Evolutionary conservation across 2,113 vertebrate species (phyloP).

Genomic region (Anhinga rufa): DNA sequence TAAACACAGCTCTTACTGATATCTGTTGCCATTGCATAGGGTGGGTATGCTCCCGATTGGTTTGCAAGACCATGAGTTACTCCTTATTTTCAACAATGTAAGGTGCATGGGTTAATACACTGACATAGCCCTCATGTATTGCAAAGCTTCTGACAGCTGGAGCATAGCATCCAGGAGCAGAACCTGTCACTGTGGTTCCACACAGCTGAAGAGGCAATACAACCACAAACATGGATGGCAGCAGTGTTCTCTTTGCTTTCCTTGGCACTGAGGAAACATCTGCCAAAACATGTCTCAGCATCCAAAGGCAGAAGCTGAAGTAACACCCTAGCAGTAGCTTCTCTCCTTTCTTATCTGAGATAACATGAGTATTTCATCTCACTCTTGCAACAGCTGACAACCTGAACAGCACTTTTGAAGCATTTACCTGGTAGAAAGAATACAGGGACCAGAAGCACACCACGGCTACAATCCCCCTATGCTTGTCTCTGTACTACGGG

Average conservation of each 20-base stretch:
- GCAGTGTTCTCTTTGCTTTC: neutral
- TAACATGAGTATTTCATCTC: neutral
- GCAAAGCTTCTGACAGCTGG: neutral
- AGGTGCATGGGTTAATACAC: rapidly evolving
- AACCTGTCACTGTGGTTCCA: neutral
- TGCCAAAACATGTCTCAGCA: neutral
- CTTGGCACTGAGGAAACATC: neutral
- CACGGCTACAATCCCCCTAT: neutral
- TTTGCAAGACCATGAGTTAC: neutral
- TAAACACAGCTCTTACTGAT: neutral
- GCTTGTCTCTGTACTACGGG: rapidly evolving
- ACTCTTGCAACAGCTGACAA: neutral
- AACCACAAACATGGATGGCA: neutral
- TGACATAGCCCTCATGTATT: rapidly evolving
- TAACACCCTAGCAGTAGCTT: neutral
- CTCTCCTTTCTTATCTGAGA: neutral
- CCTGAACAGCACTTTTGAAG: neutral
- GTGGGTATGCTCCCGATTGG: neutral
- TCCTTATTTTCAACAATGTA: neutral
- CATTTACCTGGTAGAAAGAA: neutral
- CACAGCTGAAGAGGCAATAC: neutral
- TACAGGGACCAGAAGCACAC: neutral
- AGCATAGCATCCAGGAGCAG: neutral
- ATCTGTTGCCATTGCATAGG: neutral
- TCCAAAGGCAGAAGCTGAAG: neutral